Base-by-base conservation (phyloP, 53 echinoderm and acorn worm genomes). In the Paracentrotus lividus region DNA sequence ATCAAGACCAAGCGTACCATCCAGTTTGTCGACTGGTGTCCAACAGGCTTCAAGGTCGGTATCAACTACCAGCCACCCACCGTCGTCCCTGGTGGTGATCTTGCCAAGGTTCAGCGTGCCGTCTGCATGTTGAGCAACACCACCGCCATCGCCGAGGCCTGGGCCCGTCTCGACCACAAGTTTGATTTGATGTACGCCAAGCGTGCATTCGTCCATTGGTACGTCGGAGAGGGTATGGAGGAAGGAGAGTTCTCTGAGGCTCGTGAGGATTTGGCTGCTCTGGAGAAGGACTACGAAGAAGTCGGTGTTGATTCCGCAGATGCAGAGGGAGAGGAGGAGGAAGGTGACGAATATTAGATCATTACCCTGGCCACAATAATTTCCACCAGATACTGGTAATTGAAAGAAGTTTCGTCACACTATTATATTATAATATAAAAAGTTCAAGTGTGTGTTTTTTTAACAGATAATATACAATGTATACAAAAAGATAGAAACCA, bases 51-150 rank as follows among this genome's bases (percentile, higher is more conserved):
- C 94, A 98, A 98, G 86, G 96, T 98, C 61, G 98, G 98, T 92
- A 98, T 98, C 96, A 98, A 98, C 98, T 98, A 98, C 95, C 98
- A 98, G 93, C 98, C 98, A 86, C 98, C 98, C 54, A 98, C 98
- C 85, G 97, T 97, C 34, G 98, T 98, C 81, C 98, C 98, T 43
- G 98, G 98, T 89, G 98, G 98, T 93, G 98, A 98, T 94, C 96
- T 98, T 67, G 98, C 98, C 88, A 98, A 98, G 94, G 98, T 98
- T 49, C 98, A 98, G 89, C 98, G 98, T 95, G 98, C 98, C 90
- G 97, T 96, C 67, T 97, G 97, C 94, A 97, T 97, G 97, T 57
- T 97, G 97, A 97, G 96, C 95, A 97, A 97, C 96, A 97, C 97
- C 96, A 97, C 97, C 8, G 97, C 96, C 93, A 97, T 97, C 90